Base-by-base conservation (phyloP, 2,113 vertebrate species). In the Hylia prasina region DNA sequence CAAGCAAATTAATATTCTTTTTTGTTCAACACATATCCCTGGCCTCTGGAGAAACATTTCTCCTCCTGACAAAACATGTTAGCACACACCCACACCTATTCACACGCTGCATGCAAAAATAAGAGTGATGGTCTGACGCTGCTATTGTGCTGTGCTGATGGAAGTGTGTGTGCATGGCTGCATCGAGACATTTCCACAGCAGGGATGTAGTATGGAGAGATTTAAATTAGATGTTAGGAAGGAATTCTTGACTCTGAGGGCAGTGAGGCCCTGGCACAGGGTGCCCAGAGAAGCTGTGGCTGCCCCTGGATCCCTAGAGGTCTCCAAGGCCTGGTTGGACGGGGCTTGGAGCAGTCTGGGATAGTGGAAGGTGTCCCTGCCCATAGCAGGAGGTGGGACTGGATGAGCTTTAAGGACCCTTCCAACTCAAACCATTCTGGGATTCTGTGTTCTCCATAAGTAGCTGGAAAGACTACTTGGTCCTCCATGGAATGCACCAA, bases 71-170 rank as follows among this genome's bases (percentile, higher is more conserved):
- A 96, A 96, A 94, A 66, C 27, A 89, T 10, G 1, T 92, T 94
- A 90, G 57, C 95, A 71, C 51, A 78, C 94, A 89, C 93, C 86
- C 95, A 95, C 95, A 92, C 90, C 95, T 92, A 92, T 66, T 86
- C 27, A 9, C 91, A 84, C 1, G 1, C 86, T 89, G 83, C 47
- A 48, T 89, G 30, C 68, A 83, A 93, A 96, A 97, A 93, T 87
- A 89, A 75, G 76, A 81, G 23, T 1, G 70, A 70, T 30, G 3
- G 2, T 81, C 47, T 86, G 76, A 78, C 6, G 24, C 80, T 89
- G 91, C 66, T 83, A 22, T 70, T 92, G 95, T 90, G 92, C 76
- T 63, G 86, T 20, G 69, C 1, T 17, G 61, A 44, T 23, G 61
- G 18, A 50, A 39, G 11, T 7, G 85, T 40, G 3, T 51, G 69